These are phyloP conservation scores for Pseudeuparius sepicola DNA, from an alignment of 2,888 invertebrate genomes.

Conservation along the genomic window DNA sequence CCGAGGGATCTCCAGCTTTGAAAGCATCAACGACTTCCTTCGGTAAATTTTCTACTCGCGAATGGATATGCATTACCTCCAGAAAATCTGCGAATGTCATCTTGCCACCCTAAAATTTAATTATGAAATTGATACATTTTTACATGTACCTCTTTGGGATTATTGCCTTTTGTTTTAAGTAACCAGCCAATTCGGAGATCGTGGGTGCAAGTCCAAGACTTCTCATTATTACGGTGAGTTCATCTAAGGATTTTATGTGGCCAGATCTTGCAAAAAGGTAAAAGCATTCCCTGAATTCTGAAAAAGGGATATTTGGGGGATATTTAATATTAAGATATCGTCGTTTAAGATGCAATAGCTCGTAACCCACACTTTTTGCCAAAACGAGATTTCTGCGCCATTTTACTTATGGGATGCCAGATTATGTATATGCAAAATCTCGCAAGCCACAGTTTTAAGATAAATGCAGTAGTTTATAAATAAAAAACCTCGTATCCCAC, in stretches of 20 bases:
- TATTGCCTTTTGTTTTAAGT: slow-evolving; percentile 54
- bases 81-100: slow-evolving; percentile 93
- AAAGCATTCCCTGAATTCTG: slow-evolving; percentile 95
- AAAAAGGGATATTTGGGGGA: slow-evolving; percentile 30
- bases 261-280: slow-evolving; percentile 87
- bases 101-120: slow-evolving; percentile 66
- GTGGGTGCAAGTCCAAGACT: slow-evolving; percentile 92
- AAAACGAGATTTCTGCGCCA: too few species aligned
- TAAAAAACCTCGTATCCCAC: too few species aligned
- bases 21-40: slow-evolving; percentile 84
- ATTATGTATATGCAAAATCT: too few species aligned
- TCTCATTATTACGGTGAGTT: slow-evolving; percentile 88
- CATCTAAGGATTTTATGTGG: slow-evolving; percentile 79
- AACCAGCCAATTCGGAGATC: slow-evolving; percentile 77
- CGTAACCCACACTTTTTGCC: too few species aligned
- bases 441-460: too few species aligned
- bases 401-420: too few species aligned
- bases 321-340: too few species aligned
- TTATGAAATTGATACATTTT: too few species aligned
- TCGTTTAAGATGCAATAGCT: too few species aligned
- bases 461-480: too few species aligned
- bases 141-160: neutral
- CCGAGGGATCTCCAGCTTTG: slow-evolving; percentile 69
- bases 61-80: slow-evolving; percentile 91
- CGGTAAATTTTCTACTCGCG: slow-evolving; percentile 70